These are phyloP conservation scores for Branchellion lobata DNA, from an alignment of 2,888 invertebrate genomes.

Conservation along the genomic window DNA sequence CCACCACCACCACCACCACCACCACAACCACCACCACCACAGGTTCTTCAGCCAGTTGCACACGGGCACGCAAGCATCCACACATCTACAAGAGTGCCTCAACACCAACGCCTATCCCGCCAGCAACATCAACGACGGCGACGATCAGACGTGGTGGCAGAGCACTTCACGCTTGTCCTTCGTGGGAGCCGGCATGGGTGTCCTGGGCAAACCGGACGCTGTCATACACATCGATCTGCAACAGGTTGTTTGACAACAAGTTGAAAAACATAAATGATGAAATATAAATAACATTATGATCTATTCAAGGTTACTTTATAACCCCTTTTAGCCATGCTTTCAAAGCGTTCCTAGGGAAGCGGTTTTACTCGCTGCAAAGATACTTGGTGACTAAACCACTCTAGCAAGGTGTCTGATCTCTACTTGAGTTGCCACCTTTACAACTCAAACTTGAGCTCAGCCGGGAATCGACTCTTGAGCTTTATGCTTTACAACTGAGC, in stretches of 20 bases:
- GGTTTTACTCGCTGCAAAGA: no score
- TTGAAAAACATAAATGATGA: no score
- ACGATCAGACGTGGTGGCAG: conserved; percentile 54
- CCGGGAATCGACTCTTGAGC: no score
- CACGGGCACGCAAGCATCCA: neutral
- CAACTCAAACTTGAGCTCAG: no score
- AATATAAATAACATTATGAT: no score
- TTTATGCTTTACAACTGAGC: no score
- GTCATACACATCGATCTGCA: conserved; percentile 52
- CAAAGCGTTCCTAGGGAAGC: no score
- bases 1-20: neutral
- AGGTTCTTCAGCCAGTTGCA: conserved; percentile 17
- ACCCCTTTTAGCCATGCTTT: no score
- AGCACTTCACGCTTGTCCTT: conserved; percentile 53
- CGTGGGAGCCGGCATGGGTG: conserved; percentile 44
- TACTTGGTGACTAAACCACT: neutral
- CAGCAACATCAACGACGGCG: conserved; percentile 54
- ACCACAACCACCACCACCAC: neutral
- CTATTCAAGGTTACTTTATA: no score
- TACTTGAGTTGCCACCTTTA: no score
- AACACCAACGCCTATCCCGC: conserved; percentile 38
- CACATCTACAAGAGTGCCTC: conserved; percentile 27
- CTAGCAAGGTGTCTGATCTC: no score
- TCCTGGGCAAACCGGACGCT: conserved; percentile 46
- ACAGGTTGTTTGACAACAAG: conserved; percentile 52